phyloP scores from a whole-genome alignment of 2,113 vertebrate genomes.

The Pungitius pungitius region DNA sequence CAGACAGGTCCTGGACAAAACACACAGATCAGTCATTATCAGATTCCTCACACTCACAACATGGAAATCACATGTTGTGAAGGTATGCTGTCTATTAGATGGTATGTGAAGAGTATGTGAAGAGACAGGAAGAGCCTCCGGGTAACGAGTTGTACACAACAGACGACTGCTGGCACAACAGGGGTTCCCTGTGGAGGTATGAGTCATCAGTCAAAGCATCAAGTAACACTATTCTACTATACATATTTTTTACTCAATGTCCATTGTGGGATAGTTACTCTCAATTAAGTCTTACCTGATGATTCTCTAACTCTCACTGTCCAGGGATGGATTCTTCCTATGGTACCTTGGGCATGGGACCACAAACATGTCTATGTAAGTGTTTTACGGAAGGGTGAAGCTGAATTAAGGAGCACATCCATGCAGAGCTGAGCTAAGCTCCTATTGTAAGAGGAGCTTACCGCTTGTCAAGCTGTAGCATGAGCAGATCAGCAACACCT shows the following conservation, averaged over 20 bases:
- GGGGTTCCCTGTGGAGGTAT: conserved; percentile 1
- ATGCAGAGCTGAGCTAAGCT: conserved; percentile 77
- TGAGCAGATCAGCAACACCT: conserved; percentile 51
- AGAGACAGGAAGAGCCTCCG: not conserved
- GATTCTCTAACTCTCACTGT: not conserved
- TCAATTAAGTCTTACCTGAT: too few relatives aligned
- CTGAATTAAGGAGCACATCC: conserved; percentile 72
- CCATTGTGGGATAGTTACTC: not conserved
- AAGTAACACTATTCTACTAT: conserved; percentile 4
- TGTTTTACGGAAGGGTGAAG: conserved; percentile 67
- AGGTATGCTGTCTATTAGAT: too few relatives aligned
- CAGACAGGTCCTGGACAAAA: not conserved
- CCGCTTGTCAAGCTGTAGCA: conserved; percentile 64
- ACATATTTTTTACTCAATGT: conserved; percentile 4
- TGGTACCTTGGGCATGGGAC: not conserved
- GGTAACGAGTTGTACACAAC: not conserved
- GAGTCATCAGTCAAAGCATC: conserved; percentile 21
- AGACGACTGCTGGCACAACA: not conserved
- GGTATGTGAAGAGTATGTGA: not conserved
- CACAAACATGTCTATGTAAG: conserved; percentile 46
- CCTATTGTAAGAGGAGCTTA: conserved; percentile 70
- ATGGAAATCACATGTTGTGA: not conserved
- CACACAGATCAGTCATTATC: conserved; percentile 21
- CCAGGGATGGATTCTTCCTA: not conserved
- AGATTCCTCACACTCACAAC: conserved; percentile 33